Evolutionary conservation across 2,113 vertebrate genomes (phyloP), one percentile per base, ranked within the genome.

Genomic region (Phocoena sinus): DNA sequence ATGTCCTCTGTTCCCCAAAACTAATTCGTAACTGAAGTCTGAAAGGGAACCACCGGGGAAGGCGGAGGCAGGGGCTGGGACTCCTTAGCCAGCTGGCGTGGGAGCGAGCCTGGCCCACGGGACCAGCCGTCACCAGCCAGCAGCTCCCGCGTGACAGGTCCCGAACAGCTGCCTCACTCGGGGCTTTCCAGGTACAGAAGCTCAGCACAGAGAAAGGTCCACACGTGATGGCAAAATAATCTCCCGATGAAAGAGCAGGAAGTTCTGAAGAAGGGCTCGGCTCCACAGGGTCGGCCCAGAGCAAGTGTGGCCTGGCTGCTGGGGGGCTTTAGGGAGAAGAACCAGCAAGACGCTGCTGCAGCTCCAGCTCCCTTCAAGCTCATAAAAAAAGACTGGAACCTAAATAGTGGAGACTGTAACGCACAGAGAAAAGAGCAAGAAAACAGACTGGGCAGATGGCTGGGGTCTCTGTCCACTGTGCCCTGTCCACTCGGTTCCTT

Each of bases 401-500:
- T 20, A 3, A 80, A 56, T 0, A 4, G 2, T 20, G n/a, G 56
- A 44, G 15, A 41, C 5, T 3, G 0, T 20, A 4, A 5, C 0
- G 15, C 20, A 26, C 4, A 3, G 14, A 26, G 25, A 6, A 56
- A 6, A 36, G 5, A 14, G 17, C n/a, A 4, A 26, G 62, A 25
- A 28, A 14, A 6, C 14, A 0, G 1, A 56, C 26, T 5, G 4
- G 5, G 26, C 63, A 68, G 73, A 2, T 0, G 17, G 31, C 89
- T 3, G 8, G 31, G 21, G 38, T 13, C 60, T 17, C 76, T 0
- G 18, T 7, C 53, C 21, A 25, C n/a, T 0, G 0, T 0, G 5
- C 21, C 23, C 33, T 3, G 15, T 8, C 73, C 28, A 0, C 5
- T 36, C 38, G 0, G 41, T 12, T 31, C 70, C 13, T 20, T 2